These are phyloP conservation scores for Hedychridium roseum DNA, from an alignment of 2,888 invertebrate species.

Conservation along the genomic window DNA sequence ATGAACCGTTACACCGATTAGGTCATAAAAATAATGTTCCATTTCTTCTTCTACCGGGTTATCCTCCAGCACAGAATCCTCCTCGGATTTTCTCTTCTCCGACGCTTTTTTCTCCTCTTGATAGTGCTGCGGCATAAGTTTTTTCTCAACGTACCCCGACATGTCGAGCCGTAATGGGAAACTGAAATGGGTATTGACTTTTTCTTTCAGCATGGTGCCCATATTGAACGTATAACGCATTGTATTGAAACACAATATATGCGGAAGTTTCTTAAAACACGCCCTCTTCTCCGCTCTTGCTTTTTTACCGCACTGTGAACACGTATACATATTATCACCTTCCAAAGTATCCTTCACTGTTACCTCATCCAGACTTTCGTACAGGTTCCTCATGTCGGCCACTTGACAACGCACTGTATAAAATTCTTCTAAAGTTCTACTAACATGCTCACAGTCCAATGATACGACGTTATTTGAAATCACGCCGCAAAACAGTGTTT, in stretches of 20 bases:
- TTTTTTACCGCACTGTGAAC: conserved; percentile 94
- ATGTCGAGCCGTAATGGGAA: conserved; percentile 93
- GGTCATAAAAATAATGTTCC: conserved; percentile 82
- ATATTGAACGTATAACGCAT: conserved; percentile 98
- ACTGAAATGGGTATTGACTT: conserved; percentile 96
- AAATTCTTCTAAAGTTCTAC: conserved; percentile 93
- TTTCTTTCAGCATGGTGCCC: conserved; percentile 96
- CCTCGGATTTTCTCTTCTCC: conserved; percentile 33
- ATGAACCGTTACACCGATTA: conserved; percentile 95
- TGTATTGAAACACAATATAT: conserved; percentile 94
- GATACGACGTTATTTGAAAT: conserved; percentile 96
- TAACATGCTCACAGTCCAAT: conserved; percentile 93
- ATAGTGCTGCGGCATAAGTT: conserved; percentile 88
- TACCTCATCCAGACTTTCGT: conserved; percentile 95
- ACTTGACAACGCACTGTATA: conserved; percentile 97
- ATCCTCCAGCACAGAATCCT: conserved; percentile 33
- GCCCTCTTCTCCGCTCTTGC: conserved; percentile 95
- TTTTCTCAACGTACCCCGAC: conserved; percentile 94
- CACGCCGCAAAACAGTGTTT: conserved; percentile 91
- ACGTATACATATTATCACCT: conserved; percentile 98
- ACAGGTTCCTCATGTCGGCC: conserved; percentile 94
- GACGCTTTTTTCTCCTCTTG: conserved; percentile 67
- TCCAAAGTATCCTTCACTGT: conserved; percentile 96
- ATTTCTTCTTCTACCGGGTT: conserved; percentile 68
- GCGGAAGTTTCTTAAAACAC: conserved; percentile 92